These are phyloP conservation scores for Drosophila gunungcola DNA, from an alignment of 1,140 invertebrate genomes.

Conservation along the genomic window DNA sequence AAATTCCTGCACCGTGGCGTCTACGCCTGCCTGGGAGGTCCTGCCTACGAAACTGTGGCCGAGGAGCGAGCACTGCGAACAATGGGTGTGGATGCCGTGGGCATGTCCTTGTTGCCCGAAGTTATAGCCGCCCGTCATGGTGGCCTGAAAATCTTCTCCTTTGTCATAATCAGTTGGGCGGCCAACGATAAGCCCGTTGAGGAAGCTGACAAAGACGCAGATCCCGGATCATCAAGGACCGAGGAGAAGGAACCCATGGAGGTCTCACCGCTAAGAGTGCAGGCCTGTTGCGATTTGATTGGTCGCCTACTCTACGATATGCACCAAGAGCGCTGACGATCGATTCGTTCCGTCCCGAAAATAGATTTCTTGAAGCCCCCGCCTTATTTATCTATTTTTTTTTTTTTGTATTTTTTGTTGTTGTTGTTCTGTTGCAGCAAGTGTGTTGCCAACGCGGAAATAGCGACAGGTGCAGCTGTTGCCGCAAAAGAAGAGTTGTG, in stretches of 20 bases:
- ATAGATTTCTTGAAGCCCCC: conserved; percentile 21
- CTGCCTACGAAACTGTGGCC: conserved; percentile 95
- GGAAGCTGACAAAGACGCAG: conserved; percentile 88
- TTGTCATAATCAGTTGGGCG: conserved; percentile 95
- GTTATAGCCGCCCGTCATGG: conserved; percentile 91
- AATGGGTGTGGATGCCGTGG: conserved; percentile 95
- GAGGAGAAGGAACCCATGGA: neutral
- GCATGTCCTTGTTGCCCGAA: conserved; percentile 92
- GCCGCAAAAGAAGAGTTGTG: conserved; percentile 22
- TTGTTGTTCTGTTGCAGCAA: conserved; percentile 3
- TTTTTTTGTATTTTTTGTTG: neutral
- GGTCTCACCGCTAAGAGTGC: conserved; percentile 86
- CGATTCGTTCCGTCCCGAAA: neutral
- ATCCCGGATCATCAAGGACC: conserved; percentile 88
- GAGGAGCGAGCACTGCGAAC: conserved; percentile 92
- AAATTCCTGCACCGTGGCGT: conserved; percentile 92
- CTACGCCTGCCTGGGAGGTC: conserved; percentile 96
- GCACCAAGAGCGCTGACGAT: conserved; percentile 28
- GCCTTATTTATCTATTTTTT: neutral
- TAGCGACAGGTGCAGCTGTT: conserved; percentile 50
- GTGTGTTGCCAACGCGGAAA: conserved; percentile 51
- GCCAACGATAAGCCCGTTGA: conserved; percentile 88
- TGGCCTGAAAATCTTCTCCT: conserved; percentile 93
- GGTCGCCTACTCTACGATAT: conserved; percentile 62
- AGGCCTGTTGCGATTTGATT: conserved; percentile 57